phyloP scores from a whole-genome alignment of 2,797 vertebrate genomes.

The Alca torda region DNA sequence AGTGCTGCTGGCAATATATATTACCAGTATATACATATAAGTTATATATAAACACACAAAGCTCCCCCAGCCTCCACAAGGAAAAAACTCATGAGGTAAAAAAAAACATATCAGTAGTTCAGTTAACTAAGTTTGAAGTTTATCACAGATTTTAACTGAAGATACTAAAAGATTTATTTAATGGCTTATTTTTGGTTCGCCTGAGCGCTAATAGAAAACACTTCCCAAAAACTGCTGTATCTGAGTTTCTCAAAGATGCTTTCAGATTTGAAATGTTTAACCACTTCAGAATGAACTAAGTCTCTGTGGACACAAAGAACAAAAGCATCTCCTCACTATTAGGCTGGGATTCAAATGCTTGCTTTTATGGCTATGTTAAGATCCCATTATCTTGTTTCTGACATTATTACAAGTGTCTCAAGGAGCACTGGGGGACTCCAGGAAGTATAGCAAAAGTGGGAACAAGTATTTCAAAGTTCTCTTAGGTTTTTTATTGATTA shows the following conservation, averaged over 20 bases:
- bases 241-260: conserved; percentile 15
- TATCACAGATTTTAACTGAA: neutral
- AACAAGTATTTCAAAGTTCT: neutral
- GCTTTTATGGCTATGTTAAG: neutral
- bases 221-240: neutral
- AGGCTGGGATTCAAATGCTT: neutral
- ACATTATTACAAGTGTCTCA: neutral
- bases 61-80: neutral
- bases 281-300: neutral
- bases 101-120: neutral
- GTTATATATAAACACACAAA: neutral
- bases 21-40: neutral
- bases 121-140: neutral
- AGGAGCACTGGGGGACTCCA: neutral
- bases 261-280: conserved; percentile 18
- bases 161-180: neutral
- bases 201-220: neutral
- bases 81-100: neutral
- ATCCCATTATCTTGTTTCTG: neutral
- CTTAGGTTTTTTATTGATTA: neutral
- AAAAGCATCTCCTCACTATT: neutral
- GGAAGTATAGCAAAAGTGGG: neutral
- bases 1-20: neutral
- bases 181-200: conserved; percentile 3
- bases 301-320: neutral